Conservation (phyloP, 2,113 vertebrate species). For the Hypanus sabinus region DNA sequence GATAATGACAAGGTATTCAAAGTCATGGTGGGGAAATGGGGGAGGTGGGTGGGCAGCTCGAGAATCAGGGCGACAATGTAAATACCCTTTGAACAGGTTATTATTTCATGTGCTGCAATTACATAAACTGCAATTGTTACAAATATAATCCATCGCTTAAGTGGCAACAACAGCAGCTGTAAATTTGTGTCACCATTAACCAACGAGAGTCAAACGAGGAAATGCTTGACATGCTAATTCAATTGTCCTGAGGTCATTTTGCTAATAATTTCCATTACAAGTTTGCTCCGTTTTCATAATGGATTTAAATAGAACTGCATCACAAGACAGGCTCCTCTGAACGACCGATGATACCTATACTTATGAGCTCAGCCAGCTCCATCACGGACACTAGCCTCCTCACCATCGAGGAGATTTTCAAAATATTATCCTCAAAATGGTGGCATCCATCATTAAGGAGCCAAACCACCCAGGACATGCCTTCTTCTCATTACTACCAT, state of each 20-base stretch:
- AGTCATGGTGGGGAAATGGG: neutral
- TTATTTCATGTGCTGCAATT: conserved; percentile 16
- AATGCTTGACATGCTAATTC: conserved; percentile 1
- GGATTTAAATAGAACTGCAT: neutral
- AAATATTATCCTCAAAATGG: too few relatives aligned
- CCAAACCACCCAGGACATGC: too few relatives aligned
- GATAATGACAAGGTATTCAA: conserved; percentile 18
- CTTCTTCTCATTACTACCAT: too few relatives aligned
- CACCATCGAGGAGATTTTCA: too few relatives aligned
- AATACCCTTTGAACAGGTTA: conserved; percentile 4
- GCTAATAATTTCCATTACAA: conserved; percentile 1
- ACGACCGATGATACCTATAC: too few relatives aligned
- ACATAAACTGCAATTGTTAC: neutral
- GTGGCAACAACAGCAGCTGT: neutral
- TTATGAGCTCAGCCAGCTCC: too few relatives aligned
- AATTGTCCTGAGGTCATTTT: neutral
- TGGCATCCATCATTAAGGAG: too few relatives aligned
- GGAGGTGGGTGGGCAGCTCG: neutral
- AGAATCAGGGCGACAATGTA: neutral
- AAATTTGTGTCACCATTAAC: neutral
- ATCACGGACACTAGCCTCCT: too few relatives aligned
- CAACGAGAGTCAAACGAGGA: neutral
- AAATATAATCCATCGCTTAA: neutral
- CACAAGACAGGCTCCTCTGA: neutral
- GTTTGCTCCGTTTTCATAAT: neutral